These are phyloP conservation scores for Glyphotaelius pellucidus DNA, from an alignment of 2,888 invertebrate genomes.

Conservation along the genomic window DNA sequence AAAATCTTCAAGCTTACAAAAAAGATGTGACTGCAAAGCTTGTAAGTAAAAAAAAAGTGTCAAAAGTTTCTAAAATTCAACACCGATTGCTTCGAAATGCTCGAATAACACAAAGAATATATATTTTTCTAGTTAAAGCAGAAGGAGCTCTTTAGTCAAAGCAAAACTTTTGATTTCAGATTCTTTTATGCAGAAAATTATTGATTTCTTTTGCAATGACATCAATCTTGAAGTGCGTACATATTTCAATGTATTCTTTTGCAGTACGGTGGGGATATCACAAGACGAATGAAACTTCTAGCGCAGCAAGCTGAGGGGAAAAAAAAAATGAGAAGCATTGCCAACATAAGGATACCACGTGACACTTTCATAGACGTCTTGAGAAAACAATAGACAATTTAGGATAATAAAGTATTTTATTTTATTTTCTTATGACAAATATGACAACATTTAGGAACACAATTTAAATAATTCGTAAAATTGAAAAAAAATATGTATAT, in stretches of 20 bases:
- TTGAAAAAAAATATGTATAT: no score
- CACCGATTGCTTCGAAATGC: not conserved
- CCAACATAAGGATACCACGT: slow-evolving; percentile 93
- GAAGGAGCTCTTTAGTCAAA: not conserved
- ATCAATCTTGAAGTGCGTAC: not conserved
- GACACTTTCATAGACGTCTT: slow-evolving; percentile 96
- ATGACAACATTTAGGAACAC: not conserved
- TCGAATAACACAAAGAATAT: not conserved
- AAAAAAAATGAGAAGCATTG: slow-evolving; percentile 93
- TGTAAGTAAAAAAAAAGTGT: slow-evolving; percentile 76
- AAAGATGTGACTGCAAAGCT: slow-evolving; percentile 97
- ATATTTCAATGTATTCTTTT: slow-evolving; percentile 67
- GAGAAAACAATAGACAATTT: slow-evolving; percentile 78
- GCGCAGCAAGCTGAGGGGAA: slow-evolving; percentile 96
- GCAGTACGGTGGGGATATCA: slow-evolving; percentile 95
- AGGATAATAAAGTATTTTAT: not conserved
- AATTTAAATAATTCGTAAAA: not conserved
- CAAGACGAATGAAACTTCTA: slow-evolving; percentile 91
- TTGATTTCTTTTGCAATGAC: not conserved
- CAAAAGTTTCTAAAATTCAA: not conserved
- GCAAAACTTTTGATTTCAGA: not conserved
- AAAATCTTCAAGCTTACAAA: slow-evolving; percentile 89
- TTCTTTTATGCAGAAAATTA: not conserved
- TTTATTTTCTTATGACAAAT: not conserved
- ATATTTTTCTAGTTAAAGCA: not conserved